Percentiles rank a stretch among this genome's conserved stretches.
Evolutionary conservation across 2,797 vertebrate species (phyloP).

Genomic region (Aphelocoma californica): DNA sequence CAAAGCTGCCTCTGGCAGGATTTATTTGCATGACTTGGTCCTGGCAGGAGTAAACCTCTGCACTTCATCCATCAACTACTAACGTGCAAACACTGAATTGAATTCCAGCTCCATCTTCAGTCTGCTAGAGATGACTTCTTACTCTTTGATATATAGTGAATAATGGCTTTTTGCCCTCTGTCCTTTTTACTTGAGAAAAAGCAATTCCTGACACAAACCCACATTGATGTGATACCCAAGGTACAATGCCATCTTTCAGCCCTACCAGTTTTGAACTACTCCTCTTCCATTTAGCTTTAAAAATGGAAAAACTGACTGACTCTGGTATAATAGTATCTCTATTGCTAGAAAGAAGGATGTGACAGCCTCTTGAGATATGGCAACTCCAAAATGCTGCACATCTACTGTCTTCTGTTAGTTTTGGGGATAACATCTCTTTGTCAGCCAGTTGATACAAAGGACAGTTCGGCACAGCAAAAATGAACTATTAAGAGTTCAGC

Average conservation of each 20-base stretch:
- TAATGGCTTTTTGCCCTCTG: background rate
- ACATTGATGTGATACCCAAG: background rate
- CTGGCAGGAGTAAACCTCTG: background rate
- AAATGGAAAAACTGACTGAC: background rate
- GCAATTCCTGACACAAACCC: background rate
- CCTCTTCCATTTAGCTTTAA: background rate
- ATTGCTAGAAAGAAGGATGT: background rate
- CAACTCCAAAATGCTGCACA: background rate
- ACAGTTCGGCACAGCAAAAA: background rate
- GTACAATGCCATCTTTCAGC: background rate
- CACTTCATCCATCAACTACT: background rate
- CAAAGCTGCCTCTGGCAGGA: background rate
- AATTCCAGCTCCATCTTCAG: background rate
- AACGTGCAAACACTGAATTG: background rate
- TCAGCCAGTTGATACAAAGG: background rate
- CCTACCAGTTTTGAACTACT: background rate
- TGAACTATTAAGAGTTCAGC: background rate
- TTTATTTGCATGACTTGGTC: rapidly evolving
- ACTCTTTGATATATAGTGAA: background rate
- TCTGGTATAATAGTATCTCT: background rate
- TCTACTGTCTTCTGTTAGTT: background rate
- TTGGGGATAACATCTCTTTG: background rate
- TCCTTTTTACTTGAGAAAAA: background rate
- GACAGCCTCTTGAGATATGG: background rate
- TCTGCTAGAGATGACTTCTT: background rate